Evolutionary conservation across 2,888 invertebrate species (phyloP).

Genomic region (Dynastes maya): DNA sequence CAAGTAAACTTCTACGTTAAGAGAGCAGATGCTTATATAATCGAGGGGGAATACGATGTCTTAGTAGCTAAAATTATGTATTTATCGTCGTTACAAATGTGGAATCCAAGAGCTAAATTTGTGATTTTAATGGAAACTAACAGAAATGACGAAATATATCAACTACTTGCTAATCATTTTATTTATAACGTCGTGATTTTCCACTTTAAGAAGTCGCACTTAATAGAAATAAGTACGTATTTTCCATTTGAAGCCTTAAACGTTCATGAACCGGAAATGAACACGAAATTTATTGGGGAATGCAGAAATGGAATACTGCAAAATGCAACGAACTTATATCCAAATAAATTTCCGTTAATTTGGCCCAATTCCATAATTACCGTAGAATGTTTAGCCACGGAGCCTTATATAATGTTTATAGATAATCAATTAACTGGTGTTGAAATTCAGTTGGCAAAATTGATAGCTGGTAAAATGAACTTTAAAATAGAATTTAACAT

Average conservation of each 20-base stretch:
- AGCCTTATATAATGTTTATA: conserved; percentile 47
- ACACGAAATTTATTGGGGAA: neutral
- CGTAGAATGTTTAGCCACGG: conserved; percentile 36
- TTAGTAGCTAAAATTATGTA: neutral
- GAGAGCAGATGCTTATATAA: conserved; percentile 23
- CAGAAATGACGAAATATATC: conserved; percentile 10
- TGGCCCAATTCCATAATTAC: conserved; percentile 47
- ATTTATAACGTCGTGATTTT: conserved; percentile 33
- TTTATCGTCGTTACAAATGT: conserved; percentile 14
- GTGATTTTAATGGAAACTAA: conserved; percentile 30
- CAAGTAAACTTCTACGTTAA: neutral
- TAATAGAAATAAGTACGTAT: conserved; percentile 15
- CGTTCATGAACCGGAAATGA: neutral
- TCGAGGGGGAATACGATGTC: neutral
- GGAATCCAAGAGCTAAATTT: conserved; percentile 60
- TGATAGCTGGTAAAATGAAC: conserved; percentile 40
- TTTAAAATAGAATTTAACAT: conserved; percentile 46
- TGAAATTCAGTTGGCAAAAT: conserved; percentile 42
- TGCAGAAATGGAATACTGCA: conserved; percentile 11
- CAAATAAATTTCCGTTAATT: conserved; percentile 39
- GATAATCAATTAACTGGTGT: conserved; percentile 43
- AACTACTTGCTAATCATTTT: conserved; percentile 29
- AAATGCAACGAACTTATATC: conserved; percentile 14
- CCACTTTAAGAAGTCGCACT: neutral
- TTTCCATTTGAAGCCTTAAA: conserved; percentile 19